phyloP scores from a whole-genome alignment of 2,113 vertebrate species.

The Phasianus colchicus region DNA sequence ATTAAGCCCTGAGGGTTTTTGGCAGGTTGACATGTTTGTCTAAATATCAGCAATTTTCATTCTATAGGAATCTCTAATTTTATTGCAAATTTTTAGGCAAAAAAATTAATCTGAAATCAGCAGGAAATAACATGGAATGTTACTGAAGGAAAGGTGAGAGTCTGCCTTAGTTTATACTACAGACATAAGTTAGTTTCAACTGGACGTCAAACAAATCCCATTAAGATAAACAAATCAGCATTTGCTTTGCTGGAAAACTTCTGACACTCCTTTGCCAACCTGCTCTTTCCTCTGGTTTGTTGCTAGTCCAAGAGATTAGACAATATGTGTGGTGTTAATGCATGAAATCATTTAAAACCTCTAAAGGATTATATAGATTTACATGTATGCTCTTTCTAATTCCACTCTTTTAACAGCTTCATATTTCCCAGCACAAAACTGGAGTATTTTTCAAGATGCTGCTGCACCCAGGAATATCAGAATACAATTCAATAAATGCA shows the following conservation, averaged over 20 bases:
- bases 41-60: not conserved
- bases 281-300: not conserved
- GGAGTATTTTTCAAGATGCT: not conserved
- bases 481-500: not conserved
- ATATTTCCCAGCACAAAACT: not conserved
- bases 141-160: conserved; percentile 9
- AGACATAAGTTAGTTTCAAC: not conserved
- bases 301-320: not conserved
- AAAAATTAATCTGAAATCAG: not conserved
- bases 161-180: not conserved
- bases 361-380: conserved; percentile 8
- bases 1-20: not conserved
- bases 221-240: not conserved
- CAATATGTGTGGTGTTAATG: not conserved
- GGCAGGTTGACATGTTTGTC: not conserved
- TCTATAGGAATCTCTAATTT: not conserved
- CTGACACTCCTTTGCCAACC: not conserved
- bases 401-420: not conserved
- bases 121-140: not conserved
- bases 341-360: not conserved
- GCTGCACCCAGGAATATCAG: not conserved
- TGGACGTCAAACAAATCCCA: not conserved
- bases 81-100: not conserved
- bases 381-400: not conserved
- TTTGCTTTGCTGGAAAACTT: conserved; percentile 8